Conservation (phyloP, 2,888 invertebrate species). For the Tricholauxania praeusta region DNA sequence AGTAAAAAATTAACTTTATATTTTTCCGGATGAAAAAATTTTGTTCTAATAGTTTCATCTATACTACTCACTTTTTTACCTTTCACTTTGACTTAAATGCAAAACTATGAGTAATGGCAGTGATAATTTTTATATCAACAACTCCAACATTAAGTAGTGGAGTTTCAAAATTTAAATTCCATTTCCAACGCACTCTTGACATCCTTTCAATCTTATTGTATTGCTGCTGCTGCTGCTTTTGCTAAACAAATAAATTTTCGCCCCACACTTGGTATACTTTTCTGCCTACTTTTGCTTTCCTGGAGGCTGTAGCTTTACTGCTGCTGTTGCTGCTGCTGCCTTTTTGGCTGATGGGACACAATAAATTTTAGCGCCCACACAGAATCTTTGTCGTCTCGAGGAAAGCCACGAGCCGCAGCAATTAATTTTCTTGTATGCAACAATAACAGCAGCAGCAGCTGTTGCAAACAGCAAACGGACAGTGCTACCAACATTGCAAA, state of each 20-base stretch:
- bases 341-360: neutral
- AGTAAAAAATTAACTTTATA: too few species aligned
- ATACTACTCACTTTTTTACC: neutral
- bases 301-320: neutral
- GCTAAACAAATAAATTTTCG: too few species aligned
- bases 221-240: too few species aligned
- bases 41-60: too few species aligned
- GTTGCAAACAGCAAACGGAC: conserved; percentile 14
- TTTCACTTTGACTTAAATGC: neutral
- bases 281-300: conserved; percentile 1
- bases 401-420: conserved; percentile 31
- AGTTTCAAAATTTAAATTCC: too few species aligned
- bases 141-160: too few species aligned
- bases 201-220: too few species aligned
- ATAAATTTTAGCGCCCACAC: conserved; percentile 32
- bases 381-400: neutral
- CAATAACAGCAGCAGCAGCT: conserved; percentile 9
- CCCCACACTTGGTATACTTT: neutral
- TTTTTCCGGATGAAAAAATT: too few species aligned
- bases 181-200: too few species aligned
- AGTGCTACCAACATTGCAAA: conserved; percentile 26
- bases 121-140: too few species aligned
- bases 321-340: neutral
- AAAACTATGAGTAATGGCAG: too few species aligned
- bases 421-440: conserved; percentile 31